phyloP scores from a whole-genome alignment of 2,797 vertebrate genomes.

The Falco novaeseelandiae region DNA sequence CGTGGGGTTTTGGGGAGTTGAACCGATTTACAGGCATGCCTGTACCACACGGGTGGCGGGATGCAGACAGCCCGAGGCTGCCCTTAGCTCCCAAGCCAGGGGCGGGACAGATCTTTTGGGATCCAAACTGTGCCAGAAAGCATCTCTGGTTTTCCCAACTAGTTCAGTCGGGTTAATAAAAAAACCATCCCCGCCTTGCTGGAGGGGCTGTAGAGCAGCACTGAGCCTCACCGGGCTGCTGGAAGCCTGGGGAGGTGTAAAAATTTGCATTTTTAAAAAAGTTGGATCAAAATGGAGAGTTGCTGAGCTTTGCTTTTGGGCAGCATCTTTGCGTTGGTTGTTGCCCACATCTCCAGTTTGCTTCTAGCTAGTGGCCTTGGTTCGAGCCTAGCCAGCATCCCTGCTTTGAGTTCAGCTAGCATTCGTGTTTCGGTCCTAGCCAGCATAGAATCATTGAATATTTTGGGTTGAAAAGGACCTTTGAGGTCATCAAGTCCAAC shows the following conservation, averaged over 20 bases:
- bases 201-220: not conserved
- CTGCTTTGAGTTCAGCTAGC: not conserved
- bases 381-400: not conserved
- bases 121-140: not conserved
- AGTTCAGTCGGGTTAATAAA: not conserved
- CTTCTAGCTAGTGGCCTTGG: not conserved
- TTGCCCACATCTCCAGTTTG: not conserved
- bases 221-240: not conserved
- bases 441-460: no score
- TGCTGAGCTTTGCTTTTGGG: not conserved
- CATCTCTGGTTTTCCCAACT: not conserved
- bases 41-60: not conserved
- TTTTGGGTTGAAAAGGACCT: no score
- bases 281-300: not conserved
- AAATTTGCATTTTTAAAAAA: not conserved
- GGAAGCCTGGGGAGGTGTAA: not conserved
- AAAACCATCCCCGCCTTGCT: accelerated
- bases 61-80: not conserved
- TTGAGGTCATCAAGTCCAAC: no score
- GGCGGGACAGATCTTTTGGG: not conserved
- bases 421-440: not conserved
- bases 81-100: not conserved
- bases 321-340: not conserved
- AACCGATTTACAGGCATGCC: not conserved
- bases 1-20: accelerated